A percentile compares a stretch with the other conserved stretches of the same genome.
These are phyloP conservation scores for Synodontis membranacea DNA, from an alignment of 2,113 vertebrate species.

Conservation along the genomic window DNA sequence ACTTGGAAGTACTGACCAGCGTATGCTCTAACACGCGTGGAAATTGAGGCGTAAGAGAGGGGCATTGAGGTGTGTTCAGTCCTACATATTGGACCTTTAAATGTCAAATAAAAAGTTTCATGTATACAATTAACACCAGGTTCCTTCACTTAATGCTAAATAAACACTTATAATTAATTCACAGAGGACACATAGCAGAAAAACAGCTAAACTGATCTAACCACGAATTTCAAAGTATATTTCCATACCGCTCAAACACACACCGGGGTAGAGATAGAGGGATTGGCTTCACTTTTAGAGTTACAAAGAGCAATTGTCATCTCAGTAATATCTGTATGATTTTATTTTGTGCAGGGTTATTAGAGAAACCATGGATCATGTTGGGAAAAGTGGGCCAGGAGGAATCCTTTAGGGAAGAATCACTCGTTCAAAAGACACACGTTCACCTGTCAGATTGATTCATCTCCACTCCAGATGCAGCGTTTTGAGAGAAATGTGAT, in stretches of 20 bases:
- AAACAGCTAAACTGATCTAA: neutral
- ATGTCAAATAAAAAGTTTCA: neutral
- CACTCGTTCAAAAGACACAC: neutral
- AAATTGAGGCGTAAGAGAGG: too few species aligned
- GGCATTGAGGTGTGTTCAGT: too few species aligned
- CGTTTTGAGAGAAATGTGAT: conserved; percentile 24
- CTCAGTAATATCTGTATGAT: neutral
- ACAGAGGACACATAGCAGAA: neutral
- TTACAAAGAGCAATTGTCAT: neutral
- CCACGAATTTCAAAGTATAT: neutral
- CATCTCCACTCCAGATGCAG: conserved; percentile 24
- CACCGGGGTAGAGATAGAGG: neutral
- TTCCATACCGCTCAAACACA: neutral
- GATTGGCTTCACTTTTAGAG: neutral
- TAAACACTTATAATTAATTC: neutral
- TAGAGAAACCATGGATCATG: conserved; percentile 14
- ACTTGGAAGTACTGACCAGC: too few species aligned
- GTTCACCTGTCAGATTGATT: conserved; percentile 34
- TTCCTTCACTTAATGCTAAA: neutral
- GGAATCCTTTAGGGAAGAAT: conserved; percentile 37
- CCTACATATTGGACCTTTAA: too few species aligned
- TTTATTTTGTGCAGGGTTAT: neutral
- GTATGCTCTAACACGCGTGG: too few species aligned
- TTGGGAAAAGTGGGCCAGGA: conserved; percentile 47
- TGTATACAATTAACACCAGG: neutral